Evolutionary conservation across 1,140 invertebrate genomes (phyloP).

Genomic region (Delia radicum): DNA sequence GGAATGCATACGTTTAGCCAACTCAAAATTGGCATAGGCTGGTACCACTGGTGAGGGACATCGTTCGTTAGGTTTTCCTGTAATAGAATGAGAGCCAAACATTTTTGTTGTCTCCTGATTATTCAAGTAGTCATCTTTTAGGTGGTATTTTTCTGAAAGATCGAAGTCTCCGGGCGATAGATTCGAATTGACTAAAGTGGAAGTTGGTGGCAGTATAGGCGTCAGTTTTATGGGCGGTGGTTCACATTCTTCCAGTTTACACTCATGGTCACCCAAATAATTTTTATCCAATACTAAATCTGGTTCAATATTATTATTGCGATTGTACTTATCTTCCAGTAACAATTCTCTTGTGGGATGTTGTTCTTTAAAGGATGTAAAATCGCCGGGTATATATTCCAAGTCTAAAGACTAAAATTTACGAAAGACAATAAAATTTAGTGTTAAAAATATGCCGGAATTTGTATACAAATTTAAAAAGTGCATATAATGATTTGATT

Average conservation of each 20-base stretch:
- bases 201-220: constrained; percentile 5
- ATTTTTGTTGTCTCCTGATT: constrained; percentile 6
- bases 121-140: background rate
- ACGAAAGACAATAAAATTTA: background rate
- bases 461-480: too few relatives aligned
- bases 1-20: constrained; percentile 74
- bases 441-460: constrained; percentile 7
- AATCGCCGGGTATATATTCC: constrained; percentile 61
- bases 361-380: constrained; percentile 60
- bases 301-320: constrained; percentile 23
- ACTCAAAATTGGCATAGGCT: constrained; percentile 66
- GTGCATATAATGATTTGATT: too few relatives aligned
- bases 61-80: constrained; percentile 52
- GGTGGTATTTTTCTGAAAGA: constrained; percentile 26
- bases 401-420: constrained; percentile 38
- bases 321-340: constrained; percentile 51
- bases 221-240: constrained; percentile 20
- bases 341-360: constrained; percentile 58
- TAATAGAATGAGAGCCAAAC: constrained; percentile 37
- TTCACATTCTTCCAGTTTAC: background rate
- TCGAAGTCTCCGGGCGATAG: constrained; percentile 29
- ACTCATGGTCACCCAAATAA: constrained; percentile 34
- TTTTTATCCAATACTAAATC: constrained; percentile 36
- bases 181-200: background rate
- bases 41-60: constrained; percentile 61